These are phyloP conservation scores for Proctacanthus coquilletti DNA, from an alignment of 1,140 invertebrate species.

Conservation along the genomic window DNA sequence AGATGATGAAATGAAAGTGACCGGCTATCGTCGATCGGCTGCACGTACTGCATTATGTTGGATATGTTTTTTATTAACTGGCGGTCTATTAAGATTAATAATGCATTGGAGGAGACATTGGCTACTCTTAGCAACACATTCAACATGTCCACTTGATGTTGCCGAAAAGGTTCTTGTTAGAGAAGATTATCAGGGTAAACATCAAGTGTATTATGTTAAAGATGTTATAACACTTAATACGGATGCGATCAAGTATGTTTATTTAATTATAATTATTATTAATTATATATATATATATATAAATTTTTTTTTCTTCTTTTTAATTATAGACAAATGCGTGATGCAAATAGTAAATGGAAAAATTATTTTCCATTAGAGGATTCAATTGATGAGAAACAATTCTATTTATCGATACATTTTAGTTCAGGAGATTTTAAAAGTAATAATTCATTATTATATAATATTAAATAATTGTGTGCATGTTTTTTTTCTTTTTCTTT, in stretches of 20 bases:
- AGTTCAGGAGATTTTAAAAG: constrained; percentile 20
- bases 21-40: constrained; percentile 41
- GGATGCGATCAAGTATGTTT: constrained; percentile 30
- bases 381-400: constrained; percentile 11
- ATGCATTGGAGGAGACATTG: constrained; percentile 79
- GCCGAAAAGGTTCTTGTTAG: constrained; percentile 65
- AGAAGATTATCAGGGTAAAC: constrained; percentile 54
- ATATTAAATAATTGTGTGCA: no score
- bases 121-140: constrained; percentile 57
- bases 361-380: neutral
- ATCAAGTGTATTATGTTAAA: constrained; percentile 49
- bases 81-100: constrained; percentile 59
- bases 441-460: no score
- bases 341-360: neutral
- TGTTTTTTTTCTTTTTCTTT: no score
- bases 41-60: constrained; percentile 39
- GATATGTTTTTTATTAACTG: constrained; percentile 45
- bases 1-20: constrained; percentile 54
- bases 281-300: neutral
- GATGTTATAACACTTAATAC: constrained; percentile 37
- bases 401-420: constrained; percentile 23
- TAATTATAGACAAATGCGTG: neutral
- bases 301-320: neutral
- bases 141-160: constrained; percentile 45
- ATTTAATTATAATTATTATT: neutral